Evolutionary conservation across 2,888 invertebrate species (phyloP).

Genomic region (Leptopterna dolabrata): DNA sequence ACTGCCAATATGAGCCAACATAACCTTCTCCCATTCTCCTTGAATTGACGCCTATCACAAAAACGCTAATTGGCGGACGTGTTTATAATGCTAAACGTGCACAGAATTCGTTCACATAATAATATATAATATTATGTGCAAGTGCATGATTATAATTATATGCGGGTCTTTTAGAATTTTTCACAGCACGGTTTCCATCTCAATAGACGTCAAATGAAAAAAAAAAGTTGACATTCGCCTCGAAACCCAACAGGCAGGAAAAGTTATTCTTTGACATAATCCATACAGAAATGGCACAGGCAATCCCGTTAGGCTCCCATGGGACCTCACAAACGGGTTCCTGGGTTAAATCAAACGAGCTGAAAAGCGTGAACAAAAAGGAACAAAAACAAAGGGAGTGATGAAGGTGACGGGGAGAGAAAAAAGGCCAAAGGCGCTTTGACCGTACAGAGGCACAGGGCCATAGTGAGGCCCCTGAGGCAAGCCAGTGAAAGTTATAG

Average conservation of each 20-base stretch:
- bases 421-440: not conserved
- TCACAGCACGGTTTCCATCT: not conserved
- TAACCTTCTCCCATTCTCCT: too few relatives aligned
- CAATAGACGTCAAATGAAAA: not conserved
- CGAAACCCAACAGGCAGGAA: not conserved
- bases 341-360: not conserved
- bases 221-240: not conserved
- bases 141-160: too few relatives aligned
- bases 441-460: not conserved
- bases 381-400: not conserved
- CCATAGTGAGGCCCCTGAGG: conserved; percentile 33
- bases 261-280: not conserved
- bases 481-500: conserved; percentile 34
- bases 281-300: not conserved
- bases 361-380: not conserved
- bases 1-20: too few relatives aligned
- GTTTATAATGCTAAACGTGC: too few relatives aligned
- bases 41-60: too few relatives aligned
- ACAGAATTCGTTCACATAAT: too few relatives aligned
- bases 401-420: not conserved
- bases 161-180: too few relatives aligned
- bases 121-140: too few relatives aligned
- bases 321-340: not conserved
- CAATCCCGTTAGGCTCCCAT: not conserved
- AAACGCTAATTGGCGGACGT: too few relatives aligned